Conservation (phyloP, 2,797 vertebrate genomes). For the Fistularia tabacaria region DNA sequence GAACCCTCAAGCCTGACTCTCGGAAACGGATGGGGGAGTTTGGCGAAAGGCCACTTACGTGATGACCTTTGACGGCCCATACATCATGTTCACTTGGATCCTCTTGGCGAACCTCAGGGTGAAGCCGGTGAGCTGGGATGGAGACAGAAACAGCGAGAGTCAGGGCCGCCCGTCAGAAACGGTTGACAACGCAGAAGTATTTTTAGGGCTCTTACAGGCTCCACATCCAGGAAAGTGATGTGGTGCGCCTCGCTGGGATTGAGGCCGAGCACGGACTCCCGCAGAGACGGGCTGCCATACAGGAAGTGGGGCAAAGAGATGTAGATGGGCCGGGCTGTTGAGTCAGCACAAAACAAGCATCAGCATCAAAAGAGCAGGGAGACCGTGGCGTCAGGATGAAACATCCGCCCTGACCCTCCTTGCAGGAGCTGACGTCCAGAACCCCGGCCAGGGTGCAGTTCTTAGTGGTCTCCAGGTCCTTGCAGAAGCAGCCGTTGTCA, state of each 20-base stretch:
- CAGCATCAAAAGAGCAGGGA: background rate
- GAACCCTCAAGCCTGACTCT: no score
- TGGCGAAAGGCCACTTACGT: slow-evolving; percentile 72
- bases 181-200: background rate
- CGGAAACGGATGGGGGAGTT: no score
- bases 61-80: slow-evolving; percentile 74
- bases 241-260: slow-evolving; percentile 78
- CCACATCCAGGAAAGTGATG: slow-evolving; percentile 84
- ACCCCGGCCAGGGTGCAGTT: slow-evolving; percentile 84
- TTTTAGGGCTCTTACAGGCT: slow-evolving; percentile 81
- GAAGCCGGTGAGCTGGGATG: slow-evolving; percentile 86
- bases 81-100: slow-evolving; percentile 88
- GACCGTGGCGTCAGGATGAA: background rate
- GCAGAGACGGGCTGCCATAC: slow-evolving; percentile 72
- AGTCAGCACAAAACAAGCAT: background rate
- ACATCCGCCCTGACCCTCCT: slow-evolving; percentile 40
- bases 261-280: slow-evolving; percentile 71
- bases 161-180: background rate
- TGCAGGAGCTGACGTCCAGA: slow-evolving; percentile 83
- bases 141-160: slow-evolving; percentile 1
- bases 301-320: slow-evolving; percentile 94
- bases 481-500: slow-evolving; percentile 88
- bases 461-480: slow-evolving; percentile 43
- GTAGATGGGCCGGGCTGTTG: slow-evolving; percentile 78
- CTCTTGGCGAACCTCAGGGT: slow-evolving; percentile 89